Percentiles rank a stretch among this genome's conserved stretches.
Conservation (phyloP, 1,140 invertebrate genomes). For the Lordiphosa mommai region DNA sequence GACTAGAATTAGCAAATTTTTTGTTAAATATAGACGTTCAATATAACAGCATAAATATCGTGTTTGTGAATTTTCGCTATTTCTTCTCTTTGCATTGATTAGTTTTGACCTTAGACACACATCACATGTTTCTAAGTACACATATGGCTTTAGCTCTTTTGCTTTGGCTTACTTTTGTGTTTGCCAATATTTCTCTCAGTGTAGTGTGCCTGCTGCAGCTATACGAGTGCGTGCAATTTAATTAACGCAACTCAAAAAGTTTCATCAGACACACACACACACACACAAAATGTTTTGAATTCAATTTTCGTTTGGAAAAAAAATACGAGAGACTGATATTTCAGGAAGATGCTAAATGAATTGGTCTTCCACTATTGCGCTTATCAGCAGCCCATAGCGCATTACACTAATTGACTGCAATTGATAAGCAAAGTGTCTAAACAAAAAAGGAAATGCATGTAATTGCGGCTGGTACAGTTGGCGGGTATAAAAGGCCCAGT, state of each 20-base stretch:
- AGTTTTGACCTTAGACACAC: too few relatives aligned
- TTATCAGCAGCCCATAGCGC: constrained; percentile 2
- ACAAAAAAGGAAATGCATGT: constrained; percentile 36
- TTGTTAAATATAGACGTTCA: too few relatives aligned
- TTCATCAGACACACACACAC: too few relatives aligned
- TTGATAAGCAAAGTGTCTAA: constrained; percentile 37
- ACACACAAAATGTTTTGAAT: constrained; percentile 5
- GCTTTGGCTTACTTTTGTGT: too few relatives aligned
- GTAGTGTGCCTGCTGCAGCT: neutral
- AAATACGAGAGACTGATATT: neutral
- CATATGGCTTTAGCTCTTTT: too few relatives aligned
- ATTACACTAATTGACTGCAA: constrained; percentile 48
- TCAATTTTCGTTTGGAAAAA: neutral
- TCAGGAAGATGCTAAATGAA: neutral
- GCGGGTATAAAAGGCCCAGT: constrained; percentile 48
- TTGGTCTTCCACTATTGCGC: too few relatives aligned
- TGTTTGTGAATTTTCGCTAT: too few relatives aligned
- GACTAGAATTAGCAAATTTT: too few relatives aligned
- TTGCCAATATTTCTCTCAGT: neutral
- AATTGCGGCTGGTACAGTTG: constrained; percentile 9
- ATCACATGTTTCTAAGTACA: too few relatives aligned
- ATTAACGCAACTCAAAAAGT: neutral
- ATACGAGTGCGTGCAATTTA: neutral
- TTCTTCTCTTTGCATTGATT: too few relatives aligned
- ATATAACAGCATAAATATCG: too few relatives aligned